Conservation (phyloP, 1,140 invertebrate species). For the Apis mellifera region DNA sequence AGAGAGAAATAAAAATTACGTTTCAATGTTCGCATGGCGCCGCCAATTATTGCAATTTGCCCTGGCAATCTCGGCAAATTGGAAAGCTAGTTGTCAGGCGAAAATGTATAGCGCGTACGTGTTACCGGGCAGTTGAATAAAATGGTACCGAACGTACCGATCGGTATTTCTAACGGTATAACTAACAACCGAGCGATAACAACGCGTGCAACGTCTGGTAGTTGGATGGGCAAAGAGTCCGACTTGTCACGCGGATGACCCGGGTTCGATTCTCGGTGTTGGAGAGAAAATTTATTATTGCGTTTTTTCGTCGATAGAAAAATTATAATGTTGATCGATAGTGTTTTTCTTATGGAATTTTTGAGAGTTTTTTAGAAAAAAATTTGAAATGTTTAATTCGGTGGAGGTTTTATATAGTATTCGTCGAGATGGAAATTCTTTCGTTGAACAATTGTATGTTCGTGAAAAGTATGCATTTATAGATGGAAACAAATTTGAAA, state of each 20-base stretch:
- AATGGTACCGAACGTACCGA: not conserved
- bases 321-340: too few relatives aligned
- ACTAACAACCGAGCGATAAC: not conserved
- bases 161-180: not conserved
- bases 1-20: constrained; percentile 48
- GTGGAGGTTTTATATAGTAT: too few relatives aligned
- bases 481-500: too few relatives aligned
- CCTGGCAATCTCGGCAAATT: constrained; percentile 38
- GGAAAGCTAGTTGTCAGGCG: constrained; percentile 35
- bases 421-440: too few relatives aligned
- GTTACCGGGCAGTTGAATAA: not conserved
- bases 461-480: too few relatives aligned
- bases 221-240: not conserved
- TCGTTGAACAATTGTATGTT: too few relatives aligned
- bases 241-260: not conserved
- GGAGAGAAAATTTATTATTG: not conserved
- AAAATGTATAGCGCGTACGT: not conserved
- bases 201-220: not conserved
- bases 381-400: too few relatives aligned
- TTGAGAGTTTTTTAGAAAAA: too few relatives aligned
- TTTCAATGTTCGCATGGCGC: constrained; percentile 39
- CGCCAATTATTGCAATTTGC: constrained; percentile 47
- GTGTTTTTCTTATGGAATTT: too few relatives aligned
- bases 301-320: too few relatives aligned
- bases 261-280: not conserved